Evolutionary conservation across 2,797 vertebrate species (phyloP), one percentile per base, ranked within the genome.

Genomic region (Xerus rutilus): DNA sequence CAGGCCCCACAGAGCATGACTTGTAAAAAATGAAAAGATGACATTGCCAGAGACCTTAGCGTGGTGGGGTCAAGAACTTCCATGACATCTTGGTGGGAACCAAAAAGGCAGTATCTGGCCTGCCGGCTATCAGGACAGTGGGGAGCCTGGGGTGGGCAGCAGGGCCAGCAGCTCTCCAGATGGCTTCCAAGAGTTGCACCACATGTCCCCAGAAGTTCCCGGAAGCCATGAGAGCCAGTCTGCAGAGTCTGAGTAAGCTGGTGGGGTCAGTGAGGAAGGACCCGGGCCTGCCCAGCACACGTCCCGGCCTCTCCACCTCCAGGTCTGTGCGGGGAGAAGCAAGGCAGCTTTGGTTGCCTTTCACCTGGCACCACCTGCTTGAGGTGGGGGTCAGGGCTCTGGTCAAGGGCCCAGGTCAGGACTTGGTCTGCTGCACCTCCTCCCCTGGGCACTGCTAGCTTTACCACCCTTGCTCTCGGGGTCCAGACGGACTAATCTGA

Each of bases 171-270:
- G 49, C 30, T 69, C 11, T 82, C 64, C 54, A 69, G 67, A 7
- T 52, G 11, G 64, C 54, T 7, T 54, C 35, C 23, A 35, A 18
- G 20, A 13, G 43, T 90, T 57, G 39, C 1, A 9, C 64, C 7
- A 35, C 28, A 35, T 76, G 13, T 67, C 4, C 30, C 45, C 25
- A 90, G 65, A 52, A 72, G 45, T 17, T 69, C 7, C 13, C 7
- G 14, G 90, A 30, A 25, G 84, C 30, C 78, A 20, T 13, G 11
- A 54, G 45, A 32, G 78, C 49, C 39, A 14, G 17, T 52, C 28
- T 52, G 18, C 1, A 4, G 45, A 23, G 82, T 32, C 72, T 6
- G 47, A 17, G 18, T 0, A 0, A 15, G 35, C 4, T 0, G 39
- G 18, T 57, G n/a, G 3, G 3, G 30, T 10, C n/a, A 1, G n/a